These are phyloP conservation scores for Sebastes iracundus DNA, from an alignment of 2,797 vertebrate genomes.

Conservation along the genomic window DNA sequence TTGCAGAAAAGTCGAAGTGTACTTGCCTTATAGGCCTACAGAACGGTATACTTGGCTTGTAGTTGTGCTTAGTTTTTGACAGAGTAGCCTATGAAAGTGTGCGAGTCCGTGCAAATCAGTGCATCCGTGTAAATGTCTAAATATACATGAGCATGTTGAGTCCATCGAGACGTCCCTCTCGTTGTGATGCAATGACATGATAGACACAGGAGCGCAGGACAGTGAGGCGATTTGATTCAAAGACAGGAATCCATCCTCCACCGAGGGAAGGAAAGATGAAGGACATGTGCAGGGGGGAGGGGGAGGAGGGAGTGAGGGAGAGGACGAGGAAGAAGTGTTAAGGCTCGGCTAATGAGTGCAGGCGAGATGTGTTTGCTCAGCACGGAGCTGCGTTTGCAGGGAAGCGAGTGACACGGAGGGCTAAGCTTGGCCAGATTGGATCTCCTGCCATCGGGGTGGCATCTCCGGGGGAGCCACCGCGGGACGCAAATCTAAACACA, in stretches of 20 bases:
- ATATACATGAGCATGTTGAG: not conserved
- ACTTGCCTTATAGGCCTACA: too few relatives aligned
- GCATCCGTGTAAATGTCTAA: not conserved
- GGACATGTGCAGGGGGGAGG: not conserved
- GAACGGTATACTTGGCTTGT: too few relatives aligned
- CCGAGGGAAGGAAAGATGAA: conserved; percentile 12
- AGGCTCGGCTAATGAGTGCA: conserved; percentile 66
- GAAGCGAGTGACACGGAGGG: conserved; percentile 52
- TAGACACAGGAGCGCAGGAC: not conserved
- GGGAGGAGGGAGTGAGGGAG: not conserved
- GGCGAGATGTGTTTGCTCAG: conserved; percentile 71
- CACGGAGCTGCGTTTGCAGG: conserved; percentile 30
- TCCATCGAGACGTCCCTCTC: not conserved
- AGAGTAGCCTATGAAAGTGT: too few relatives aligned
- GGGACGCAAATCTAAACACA: conserved; percentile 43
- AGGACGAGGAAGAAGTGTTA: conserved; percentile 16
- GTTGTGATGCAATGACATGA: conserved; percentile 30
- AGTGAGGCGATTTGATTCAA: conserved; percentile 5
- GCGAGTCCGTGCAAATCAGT: too few relatives aligned
- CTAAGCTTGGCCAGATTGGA: conserved; percentile 66
- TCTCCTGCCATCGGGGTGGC: conserved; percentile 40
- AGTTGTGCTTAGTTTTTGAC: too few relatives aligned
- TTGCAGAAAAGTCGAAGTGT: too few relatives aligned
- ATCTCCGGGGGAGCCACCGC: conserved; percentile 35
- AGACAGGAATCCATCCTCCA: conserved; percentile 9